Percentiles rank a stretch among this genome's conserved stretches.
These are phyloP conservation scores for Tauraco hartlaubi DNA, from an alignment of 2,797 vertebrate species.

Conservation along the genomic window DNA sequence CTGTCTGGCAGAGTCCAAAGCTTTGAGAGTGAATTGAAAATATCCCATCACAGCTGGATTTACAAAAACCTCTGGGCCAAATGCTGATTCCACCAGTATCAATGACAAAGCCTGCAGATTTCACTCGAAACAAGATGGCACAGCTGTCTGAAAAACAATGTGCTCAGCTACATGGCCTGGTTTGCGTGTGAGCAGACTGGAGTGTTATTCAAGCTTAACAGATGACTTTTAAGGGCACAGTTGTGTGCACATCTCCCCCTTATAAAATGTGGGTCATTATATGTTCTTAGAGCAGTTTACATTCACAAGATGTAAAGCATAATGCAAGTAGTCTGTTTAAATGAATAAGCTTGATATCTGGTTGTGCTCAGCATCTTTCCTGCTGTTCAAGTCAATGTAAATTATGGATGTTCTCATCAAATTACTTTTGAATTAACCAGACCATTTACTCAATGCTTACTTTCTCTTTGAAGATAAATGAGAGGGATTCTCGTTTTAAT, in stretches of 20 bases:
- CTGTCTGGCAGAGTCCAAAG: not conserved
- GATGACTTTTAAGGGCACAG: not conserved
- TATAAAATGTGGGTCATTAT: not conserved
- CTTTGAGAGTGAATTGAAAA: conserved; percentile 6
- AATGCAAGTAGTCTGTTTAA: not conserved
- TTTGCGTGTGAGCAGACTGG: not conserved
- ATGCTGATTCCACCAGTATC: not conserved
- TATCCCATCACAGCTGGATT: not conserved
- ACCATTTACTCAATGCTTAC: conserved; percentile 45
- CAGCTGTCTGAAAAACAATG: not conserved
- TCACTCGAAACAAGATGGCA: not conserved
- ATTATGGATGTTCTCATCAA: conserved; percentile 51
- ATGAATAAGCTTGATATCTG: not conserved
- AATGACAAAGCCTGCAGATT: not conserved
- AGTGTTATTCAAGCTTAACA: not conserved
- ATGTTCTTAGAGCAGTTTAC: not conserved
- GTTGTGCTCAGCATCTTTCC: conserved; percentile 21
- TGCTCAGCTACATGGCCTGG: accelerated
- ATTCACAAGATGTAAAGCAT: not conserved
- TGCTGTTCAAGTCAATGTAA: conserved; percentile 30
- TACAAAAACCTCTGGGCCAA: not conserved
- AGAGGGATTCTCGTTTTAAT: conserved; percentile 50
- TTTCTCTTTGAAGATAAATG: conserved; percentile 40
- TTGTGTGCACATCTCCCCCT: not conserved
- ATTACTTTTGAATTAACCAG: conserved; percentile 60